These are phyloP conservation scores for Sesamia inferens DNA, from an alignment of 2,888 invertebrate genomes.

Conservation along the genomic window DNA sequence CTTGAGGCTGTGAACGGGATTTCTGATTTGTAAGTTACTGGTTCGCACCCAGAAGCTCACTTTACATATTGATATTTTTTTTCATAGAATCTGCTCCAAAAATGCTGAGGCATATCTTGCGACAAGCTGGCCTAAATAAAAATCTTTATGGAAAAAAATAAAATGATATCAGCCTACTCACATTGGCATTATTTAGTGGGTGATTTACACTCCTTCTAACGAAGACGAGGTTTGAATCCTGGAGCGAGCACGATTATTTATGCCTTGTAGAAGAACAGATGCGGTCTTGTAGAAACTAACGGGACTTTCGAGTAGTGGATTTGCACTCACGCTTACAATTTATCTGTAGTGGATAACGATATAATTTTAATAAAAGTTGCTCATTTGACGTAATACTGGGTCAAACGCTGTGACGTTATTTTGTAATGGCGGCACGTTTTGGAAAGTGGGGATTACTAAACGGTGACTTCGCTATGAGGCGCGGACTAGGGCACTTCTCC, in stretches of 20 bases:
- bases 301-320: not conserved
- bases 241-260: not conserved
- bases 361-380: no score
- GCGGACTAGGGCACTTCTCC: no score
- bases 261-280: not conserved
- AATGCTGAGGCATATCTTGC: not conserved
- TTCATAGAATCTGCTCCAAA: not conserved
- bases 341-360: no score
- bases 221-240: not conserved
- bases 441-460: no score
- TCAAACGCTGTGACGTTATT: no score
- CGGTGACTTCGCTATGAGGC: no score
- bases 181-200: not conserved
- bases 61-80: not conserved
- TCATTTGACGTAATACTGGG: no score
- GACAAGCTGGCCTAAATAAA: not conserved
- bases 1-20: not conserved
- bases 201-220: no score
- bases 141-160: not conserved
- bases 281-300: not conserved
- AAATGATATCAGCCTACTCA: not conserved
- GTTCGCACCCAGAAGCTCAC: not conserved
- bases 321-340: no score
- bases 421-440: no score
- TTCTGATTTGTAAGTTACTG: not conserved